A percentile compares a stretch with the other conserved stretches of the same genome.
Evolutionary conservation across 2,888 invertebrate genomes (phyloP).

Genomic region (Synanthedon myopaeformis): DNA sequence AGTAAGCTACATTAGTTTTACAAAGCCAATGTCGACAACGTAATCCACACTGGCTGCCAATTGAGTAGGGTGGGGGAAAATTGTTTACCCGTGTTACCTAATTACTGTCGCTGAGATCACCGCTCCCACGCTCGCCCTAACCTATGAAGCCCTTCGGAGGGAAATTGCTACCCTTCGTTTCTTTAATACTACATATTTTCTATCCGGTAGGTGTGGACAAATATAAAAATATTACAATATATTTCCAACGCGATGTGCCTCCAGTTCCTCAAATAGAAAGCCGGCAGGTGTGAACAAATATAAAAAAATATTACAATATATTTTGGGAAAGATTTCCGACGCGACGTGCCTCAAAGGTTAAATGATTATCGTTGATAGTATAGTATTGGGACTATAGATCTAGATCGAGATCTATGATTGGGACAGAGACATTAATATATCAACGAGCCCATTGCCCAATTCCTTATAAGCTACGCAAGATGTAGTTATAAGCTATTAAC

Average conservation of each 20-base stretch:
- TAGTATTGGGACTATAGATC: no score
- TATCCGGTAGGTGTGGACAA: not conserved
- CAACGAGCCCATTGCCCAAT: no score
- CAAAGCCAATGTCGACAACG: not conserved
- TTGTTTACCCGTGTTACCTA: conserved; percentile 35
- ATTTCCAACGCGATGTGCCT: not conserved
- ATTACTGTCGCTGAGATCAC: conserved; percentile 38
- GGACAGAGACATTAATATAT: no score
- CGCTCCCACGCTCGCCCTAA: conserved; percentile 42
- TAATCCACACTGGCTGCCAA: conserved; percentile 10
- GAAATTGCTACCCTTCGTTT: not conserved
- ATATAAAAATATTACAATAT: not conserved
- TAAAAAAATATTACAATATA: not conserved
- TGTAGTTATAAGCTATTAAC: no score
- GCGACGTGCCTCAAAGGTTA: not conserved
- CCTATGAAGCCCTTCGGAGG: not conserved
- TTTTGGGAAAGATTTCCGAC: not conserved
- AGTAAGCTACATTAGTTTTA: not conserved
- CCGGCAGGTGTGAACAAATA: not conserved
- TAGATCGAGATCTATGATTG: no score
- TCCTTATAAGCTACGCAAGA: no score
- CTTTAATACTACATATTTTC: not conserved
- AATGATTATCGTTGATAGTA: no score
- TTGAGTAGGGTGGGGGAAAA: conserved; percentile 16
- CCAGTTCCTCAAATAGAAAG: not conserved